phyloP scores from a whole-genome alignment of 92 coral and sea anemone genomes.

The Blastomussa wellsi region DNA sequence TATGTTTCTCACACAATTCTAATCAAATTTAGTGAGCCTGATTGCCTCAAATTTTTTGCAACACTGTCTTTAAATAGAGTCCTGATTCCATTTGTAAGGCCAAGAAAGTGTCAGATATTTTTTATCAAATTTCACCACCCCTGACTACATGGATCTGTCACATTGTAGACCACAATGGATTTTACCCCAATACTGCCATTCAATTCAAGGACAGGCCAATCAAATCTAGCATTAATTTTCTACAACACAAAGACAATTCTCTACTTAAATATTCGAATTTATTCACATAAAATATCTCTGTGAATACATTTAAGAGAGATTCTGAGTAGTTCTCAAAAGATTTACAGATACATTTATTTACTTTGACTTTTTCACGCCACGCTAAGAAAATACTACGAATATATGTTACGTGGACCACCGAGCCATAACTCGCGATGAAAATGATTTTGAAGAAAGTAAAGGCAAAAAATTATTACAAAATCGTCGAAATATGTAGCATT shows the following conservation, averaged over 20 bases:
- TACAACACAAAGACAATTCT: neutral
- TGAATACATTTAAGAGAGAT: slow-evolving; percentile 26
- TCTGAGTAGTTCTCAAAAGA: slow-evolving; percentile 2
- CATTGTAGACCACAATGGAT: neutral
- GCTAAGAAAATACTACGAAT: slow-evolving; percentile 26
- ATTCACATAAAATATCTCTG: slow-evolving; percentile 79
- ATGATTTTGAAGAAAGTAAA: neutral
- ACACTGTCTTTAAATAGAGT: too few species aligned
- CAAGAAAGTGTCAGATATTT: too few species aligned
- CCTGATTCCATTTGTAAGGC: too few species aligned
- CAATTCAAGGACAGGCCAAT: neutral
- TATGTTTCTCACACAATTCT: too few species aligned
- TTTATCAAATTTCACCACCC: too few species aligned
- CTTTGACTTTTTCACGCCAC: neutral
- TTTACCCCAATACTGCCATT: too few species aligned
- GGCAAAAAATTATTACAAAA: neutral
- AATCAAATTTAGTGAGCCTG: too few species aligned
- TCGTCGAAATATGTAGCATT: neutral
- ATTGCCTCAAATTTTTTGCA: too few species aligned
- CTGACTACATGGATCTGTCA: too few species aligned
- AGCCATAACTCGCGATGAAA: neutral
- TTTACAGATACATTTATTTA: slow-evolving; percentile 3
- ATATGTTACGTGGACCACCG: neutral
- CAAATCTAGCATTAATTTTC: neutral
- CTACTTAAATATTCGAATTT: slow-evolving; percentile 57